phyloP scores from a whole-genome alignment of 2,888 invertebrate species.

The Plutella xylostella region DNA sequence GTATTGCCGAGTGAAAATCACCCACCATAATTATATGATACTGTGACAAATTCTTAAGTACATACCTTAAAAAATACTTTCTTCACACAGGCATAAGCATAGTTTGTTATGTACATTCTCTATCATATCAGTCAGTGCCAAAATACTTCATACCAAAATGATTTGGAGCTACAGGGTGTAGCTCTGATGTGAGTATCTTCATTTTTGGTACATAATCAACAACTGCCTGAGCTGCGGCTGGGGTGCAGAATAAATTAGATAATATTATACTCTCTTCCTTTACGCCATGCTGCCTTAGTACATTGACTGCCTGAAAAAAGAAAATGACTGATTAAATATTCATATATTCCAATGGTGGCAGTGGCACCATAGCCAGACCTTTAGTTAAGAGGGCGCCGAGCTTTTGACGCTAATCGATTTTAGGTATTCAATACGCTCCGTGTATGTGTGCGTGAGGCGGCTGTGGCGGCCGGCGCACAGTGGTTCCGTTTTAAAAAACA shows the following conservation, averaged over 20 bases:
- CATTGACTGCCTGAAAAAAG: slow-evolving; percentile 85
- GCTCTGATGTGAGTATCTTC: slow-evolving; percentile 95
- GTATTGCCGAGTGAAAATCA: too few relatives aligned
- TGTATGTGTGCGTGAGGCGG: too few relatives aligned
- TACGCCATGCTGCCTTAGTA: slow-evolving; percentile 94
- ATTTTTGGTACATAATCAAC: slow-evolving; percentile 88
- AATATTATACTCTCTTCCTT: slow-evolving; percentile 94
- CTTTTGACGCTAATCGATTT: too few relatives aligned
- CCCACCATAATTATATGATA: too few relatives aligned
- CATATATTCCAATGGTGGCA: too few relatives aligned
- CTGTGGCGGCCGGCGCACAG: too few relatives aligned
- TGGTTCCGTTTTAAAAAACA: too few relatives aligned
- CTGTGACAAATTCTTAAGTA: too few relatives aligned
- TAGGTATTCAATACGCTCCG: too few relatives aligned
- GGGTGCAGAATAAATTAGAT: slow-evolving; percentile 98
- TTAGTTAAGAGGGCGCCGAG: too few relatives aligned
- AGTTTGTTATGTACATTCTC: slow-evolving; percentile 16
- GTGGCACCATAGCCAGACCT: too few relatives aligned
- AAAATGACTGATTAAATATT: not conserved
- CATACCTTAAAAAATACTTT: too few relatives aligned
- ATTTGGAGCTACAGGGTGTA: slow-evolving; percentile 94
- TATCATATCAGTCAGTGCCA: slow-evolving; percentile 86
- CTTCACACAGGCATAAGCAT: not conserved
- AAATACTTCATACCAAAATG: slow-evolving; percentile 99
- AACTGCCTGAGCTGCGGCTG: slow-evolving; percentile 86